Percentiles rank a stretch among this genome's conserved stretches.
phyloP scores from a whole-genome alignment of 2,888 invertebrate species.

The Spisula solida region DNA sequence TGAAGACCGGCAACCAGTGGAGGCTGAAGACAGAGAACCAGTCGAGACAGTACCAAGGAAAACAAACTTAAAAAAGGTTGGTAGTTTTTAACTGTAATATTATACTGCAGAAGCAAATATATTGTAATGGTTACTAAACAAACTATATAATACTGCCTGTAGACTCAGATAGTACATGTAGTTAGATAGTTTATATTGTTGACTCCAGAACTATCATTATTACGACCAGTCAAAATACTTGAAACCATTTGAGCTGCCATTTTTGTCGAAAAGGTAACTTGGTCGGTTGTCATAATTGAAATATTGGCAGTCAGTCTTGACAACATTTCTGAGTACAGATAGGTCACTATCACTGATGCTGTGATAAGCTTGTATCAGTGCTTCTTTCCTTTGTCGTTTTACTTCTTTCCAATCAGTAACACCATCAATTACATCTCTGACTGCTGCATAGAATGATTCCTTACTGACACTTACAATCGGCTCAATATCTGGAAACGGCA shows the following conservation, averaged over 20 bases:
- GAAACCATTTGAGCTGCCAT: not conserved
- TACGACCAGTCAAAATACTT: constrained; percentile 49
- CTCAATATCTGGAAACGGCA: constrained; percentile 65
- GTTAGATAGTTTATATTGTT: no score
- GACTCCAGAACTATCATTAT: no score
- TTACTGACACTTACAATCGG: constrained; percentile 43
- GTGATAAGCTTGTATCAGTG: constrained; percentile 75
- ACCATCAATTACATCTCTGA: constrained; percentile 49
- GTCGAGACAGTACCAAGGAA: not conserved
- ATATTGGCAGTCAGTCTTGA: constrained; percentile 74
- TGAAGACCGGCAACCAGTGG: not conserved
- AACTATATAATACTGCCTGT: no score
- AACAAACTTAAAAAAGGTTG: constrained; percentile 41
- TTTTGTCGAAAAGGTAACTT: constrained; percentile 48
- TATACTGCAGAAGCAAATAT: not conserved
- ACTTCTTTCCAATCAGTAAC: constrained; percentile 47
- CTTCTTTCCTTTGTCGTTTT: constrained; percentile 73
- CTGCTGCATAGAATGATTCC: constrained; percentile 51
- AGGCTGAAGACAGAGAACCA: not conserved
- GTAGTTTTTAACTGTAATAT: not conserved
- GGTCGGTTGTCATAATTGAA: constrained; percentile 75
- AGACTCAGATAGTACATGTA: no score
- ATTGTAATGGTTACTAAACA: not conserved
- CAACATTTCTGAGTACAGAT: constrained; percentile 67
- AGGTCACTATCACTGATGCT: constrained; percentile 67